A percentile compares a stretch with the other conserved stretches of the same genome.
Evolutionary conservation across 30 jellyfish, hydroid and myxozoan species (phyloP).

Genomic region (Pelagia noctiluca): DNA sequence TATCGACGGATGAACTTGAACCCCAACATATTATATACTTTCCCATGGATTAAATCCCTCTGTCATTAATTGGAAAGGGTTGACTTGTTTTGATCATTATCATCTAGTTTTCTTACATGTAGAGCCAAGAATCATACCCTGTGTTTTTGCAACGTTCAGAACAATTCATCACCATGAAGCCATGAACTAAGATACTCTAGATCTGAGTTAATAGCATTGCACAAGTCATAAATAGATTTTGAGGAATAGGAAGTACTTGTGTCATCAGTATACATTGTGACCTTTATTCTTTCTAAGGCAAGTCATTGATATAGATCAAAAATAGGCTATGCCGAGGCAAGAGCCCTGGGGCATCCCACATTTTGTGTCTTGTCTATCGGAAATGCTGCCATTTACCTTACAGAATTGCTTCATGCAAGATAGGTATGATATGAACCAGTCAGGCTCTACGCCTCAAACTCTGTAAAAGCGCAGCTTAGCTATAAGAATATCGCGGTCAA

Average conservation of each 20-base stretch:
- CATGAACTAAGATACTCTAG: neutral
- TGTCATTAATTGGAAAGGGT: too few relatives aligned
- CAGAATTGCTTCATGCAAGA: neutral
- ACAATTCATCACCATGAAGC: neutral
- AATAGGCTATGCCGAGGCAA: conserved; percentile 1
- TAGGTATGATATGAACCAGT: conserved; percentile 10
- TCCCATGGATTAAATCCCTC: too few relatives aligned
- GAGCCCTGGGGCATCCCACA: conserved; percentile 10
- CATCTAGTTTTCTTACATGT: neutral
- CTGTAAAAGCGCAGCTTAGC: neutral
- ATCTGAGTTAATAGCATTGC: conserved; percentile 1
- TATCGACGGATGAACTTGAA: too few relatives aligned
- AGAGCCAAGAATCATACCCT: neutral
- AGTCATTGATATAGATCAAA: conserved; percentile 17
- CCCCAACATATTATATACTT: too few relatives aligned
- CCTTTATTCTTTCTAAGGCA: conserved; percentile 10
- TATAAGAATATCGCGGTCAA: conserved; percentile 16
- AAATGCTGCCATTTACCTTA: neutral
- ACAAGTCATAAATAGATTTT: neutral
- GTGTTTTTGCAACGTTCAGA: conserved; percentile 6
- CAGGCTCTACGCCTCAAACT: neutral
- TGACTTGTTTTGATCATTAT: neutral
- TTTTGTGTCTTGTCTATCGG: neutral
- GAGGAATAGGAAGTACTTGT: neutral
- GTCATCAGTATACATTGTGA: conserved; percentile 7